Base-by-base conservation (phyloP, 1,140 invertebrate species). In the Parasteatoda tepidariorum region DNA sequence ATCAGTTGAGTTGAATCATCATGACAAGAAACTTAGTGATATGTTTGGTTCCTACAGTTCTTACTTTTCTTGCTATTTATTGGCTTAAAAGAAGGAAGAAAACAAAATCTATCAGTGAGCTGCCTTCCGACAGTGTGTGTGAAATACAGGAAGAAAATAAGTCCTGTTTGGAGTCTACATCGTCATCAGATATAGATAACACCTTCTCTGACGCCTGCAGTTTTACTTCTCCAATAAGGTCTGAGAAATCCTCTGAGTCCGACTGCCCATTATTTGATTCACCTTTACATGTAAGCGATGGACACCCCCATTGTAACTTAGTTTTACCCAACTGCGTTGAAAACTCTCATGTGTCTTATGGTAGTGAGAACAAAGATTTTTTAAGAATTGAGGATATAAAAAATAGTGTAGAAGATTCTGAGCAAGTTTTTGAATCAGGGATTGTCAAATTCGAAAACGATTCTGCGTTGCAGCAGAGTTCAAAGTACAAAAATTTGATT, bases 31-130 rank as follows among this genome's bases (percentile, higher is more conserved):
- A 33, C 61, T 28, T 38, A 48, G 38, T 62, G 15, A 62, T 71
- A n/a, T 82, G 68, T 54, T 18, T 55, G 24, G 68, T 71, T 24
- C 79, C 79, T 24, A 38, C 79, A 28, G 55, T 75, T 7, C 33
- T 75, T 61, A 15, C 41, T 28, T 28, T 83, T n/a, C 33, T 83
- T 15, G 73, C 70, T 13, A 59, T 83, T 0, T 74, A 55, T 57
- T 83, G 81, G 81, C 66, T 83, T 15, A n/a, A 59, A 13, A 74
- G 62, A 33, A 83, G 66, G n/a, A 73, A 74, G 34, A 83, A 83
- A 74, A 26, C 71, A n/a, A 82, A 82, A 31, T 0, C 26, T 31
- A 59, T 31, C 48, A 33, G n/a, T 0, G n/a, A 26, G 24, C 26
- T 22, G 18, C n/a, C 26, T 7, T 24, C 24, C 34, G 28, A 33